Conservation (phyloP, 2,888 invertebrate genomes). For the Theodoxus fluviatilis region DNA sequence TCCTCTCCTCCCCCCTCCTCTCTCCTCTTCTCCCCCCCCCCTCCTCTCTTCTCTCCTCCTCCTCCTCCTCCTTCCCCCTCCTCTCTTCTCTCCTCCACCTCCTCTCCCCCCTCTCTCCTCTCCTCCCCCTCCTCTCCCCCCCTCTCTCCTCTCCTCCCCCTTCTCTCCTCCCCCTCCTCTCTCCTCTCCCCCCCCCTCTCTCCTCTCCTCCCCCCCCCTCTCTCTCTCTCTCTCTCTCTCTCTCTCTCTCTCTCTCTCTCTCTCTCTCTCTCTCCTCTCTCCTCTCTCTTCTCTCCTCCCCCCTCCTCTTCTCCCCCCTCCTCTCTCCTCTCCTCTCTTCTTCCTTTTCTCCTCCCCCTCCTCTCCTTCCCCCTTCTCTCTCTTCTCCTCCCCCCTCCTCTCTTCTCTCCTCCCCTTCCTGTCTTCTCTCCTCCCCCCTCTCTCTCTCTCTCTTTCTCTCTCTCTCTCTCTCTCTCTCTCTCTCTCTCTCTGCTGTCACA, state of each 20-base stretch:
- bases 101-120: too few species aligned
- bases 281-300: not conserved
- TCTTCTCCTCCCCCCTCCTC: constrained; percentile 1
- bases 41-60: too few species aligned
- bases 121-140: not conserved
- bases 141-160: too few species aligned
- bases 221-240: constrained; percentile 18
- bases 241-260: too few species aligned
- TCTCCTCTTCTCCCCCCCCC: too few species aligned
- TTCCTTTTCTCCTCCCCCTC: constrained; percentile 5
- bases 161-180: too few species aligned
- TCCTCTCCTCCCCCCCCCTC: not conserved
- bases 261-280: constrained; percentile 13
- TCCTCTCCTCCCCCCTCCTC: too few species aligned
- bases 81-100: not conserved
- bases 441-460: constrained; percentile 11
- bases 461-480: constrained; percentile 17
- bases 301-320: not conserved
- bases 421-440: constrained; percentile 7
- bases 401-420: not conserved
- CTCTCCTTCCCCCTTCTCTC: not conserved
- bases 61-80: not conserved
- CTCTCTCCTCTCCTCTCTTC: not conserved
- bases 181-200: too few species aligned
- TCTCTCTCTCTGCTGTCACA: constrained; percentile 5